These are phyloP conservation scores for Plebejus argus DNA, from an alignment of 2,888 invertebrate genomes.

Conservation along the genomic window DNA sequence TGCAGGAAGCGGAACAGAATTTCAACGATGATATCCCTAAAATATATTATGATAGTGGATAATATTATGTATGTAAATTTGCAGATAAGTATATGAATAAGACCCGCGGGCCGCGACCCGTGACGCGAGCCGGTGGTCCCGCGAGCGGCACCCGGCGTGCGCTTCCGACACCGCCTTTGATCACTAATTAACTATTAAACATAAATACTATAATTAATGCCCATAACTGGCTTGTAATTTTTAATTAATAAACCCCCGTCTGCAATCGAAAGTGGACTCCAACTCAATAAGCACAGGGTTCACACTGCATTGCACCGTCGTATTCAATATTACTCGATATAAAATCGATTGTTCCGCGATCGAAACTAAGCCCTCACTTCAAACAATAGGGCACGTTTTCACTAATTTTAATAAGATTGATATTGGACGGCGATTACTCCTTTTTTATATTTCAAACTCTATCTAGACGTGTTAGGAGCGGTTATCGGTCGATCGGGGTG, in stretches of 20 bases:
- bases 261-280: conserved; percentile 22
- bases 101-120: conserved; percentile 6
- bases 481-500: conserved; percentile 44
- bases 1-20: neutral
- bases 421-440: neutral
- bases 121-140: neutral
- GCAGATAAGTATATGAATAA: neutral
- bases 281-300: neutral
- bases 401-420: neutral
- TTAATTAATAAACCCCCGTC: conserved; percentile 41
- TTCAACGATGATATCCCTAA: neutral
- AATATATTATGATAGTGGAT: too few species aligned
- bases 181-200: conserved; percentile 42
- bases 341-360: neutral
- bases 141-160: conserved; percentile 39
- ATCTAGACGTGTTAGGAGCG: conserved; percentile 15
- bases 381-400: conserved; percentile 33
- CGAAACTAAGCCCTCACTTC: conserved; percentile 29
- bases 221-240: conserved; percentile 43
- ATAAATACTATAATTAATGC: conserved; percentile 40
- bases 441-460: conserved; percentile 3
- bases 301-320: neutral
- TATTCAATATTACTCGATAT: conserved; percentile 16
- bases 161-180: conserved; percentile 44
- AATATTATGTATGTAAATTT: neutral